phyloP scores from a whole-genome alignment of 2,888 invertebrate species.

The Platycheirus albimanus region DNA sequence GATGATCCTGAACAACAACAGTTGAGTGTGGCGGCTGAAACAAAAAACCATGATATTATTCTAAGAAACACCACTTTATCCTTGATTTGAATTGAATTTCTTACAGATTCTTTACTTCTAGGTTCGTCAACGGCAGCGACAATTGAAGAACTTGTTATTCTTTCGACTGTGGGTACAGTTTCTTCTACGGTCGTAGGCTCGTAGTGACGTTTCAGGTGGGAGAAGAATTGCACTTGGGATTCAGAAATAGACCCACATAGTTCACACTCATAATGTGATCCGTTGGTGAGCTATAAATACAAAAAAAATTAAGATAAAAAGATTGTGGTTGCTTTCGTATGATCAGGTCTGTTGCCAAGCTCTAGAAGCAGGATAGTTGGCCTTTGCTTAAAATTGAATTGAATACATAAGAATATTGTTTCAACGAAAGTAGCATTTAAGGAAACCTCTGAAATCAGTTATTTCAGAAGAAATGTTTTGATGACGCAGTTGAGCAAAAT shows the following conservation, averaged over 20 bases:
- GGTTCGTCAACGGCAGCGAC: conserved; percentile 2
- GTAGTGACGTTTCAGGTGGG: conserved; percentile 92
- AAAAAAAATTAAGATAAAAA: background rate
- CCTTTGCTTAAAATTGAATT: no score
- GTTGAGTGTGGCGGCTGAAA: conserved; percentile 19
- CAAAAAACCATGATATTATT: background rate
- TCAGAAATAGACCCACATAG: conserved; percentile 90
- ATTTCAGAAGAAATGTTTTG: no score
- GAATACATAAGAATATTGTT: no score
- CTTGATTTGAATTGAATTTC: background rate
- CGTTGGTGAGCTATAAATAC: conserved; percentile 42
- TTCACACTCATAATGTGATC: conserved; percentile 85
- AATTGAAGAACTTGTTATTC: conserved; percentile 24
- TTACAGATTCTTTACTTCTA: conserved; percentile 47
- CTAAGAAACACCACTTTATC: no score
- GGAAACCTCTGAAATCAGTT: no score
- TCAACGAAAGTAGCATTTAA: no score
- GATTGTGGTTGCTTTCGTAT: no score
- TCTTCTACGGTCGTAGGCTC: conserved; percentile 84
- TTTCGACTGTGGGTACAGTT: conserved; percentile 44
- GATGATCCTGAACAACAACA: conserved; percentile 74
- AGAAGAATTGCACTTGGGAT: conserved; percentile 92
- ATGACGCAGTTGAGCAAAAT: no score
- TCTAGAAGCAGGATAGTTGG: no score
- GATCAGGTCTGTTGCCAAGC: no score